These are phyloP conservation scores for Paracentrotus lividus DNA, from an alignment of 53 echinoderm and acorn worm species.

Conservation along the genomic window DNA sequence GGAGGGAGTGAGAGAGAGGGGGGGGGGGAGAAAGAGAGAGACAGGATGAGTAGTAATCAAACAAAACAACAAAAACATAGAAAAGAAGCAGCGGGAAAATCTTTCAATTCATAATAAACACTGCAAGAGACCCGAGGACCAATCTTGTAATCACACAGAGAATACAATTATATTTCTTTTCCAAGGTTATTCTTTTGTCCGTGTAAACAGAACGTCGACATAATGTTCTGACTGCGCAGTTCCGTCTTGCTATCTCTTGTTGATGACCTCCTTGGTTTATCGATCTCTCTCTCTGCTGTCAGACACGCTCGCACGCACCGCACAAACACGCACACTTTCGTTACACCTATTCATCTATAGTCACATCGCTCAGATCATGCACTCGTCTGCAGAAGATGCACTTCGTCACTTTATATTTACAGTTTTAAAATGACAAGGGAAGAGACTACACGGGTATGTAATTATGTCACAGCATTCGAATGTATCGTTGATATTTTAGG, in stretches of 20 bases:
- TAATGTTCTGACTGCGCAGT: constrained; percentile 12
- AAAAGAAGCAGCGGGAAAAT: neutral
- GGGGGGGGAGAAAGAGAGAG: neutral
- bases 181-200: constrained; percentile 30
- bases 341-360: neutral
- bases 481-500: too few species aligned
- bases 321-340: constrained; percentile 18
- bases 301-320: neutral
- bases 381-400: constrained; percentile 9
- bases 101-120: neutral
- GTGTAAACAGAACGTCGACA: constrained; percentile 21
- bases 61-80: neutral
- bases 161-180: constrained; percentile 15
- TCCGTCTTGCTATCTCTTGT: neutral
- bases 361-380: too few species aligned
- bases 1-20: neutral
- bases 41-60: neutral
- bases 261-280: constrained; percentile 12
- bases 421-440: neutral
- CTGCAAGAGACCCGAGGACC: neutral
- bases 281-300: constrained; percentile 3
- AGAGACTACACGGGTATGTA: constrained; percentile 24
- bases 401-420: neutral
- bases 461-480: neutral
- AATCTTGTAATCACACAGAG: neutral